A percentile compares a stretch with the other conserved stretches of the same genome.
phyloP scores from a whole-genome alignment of 2,113 vertebrate genomes.

The Brienomyrus brachyistius region DNA sequence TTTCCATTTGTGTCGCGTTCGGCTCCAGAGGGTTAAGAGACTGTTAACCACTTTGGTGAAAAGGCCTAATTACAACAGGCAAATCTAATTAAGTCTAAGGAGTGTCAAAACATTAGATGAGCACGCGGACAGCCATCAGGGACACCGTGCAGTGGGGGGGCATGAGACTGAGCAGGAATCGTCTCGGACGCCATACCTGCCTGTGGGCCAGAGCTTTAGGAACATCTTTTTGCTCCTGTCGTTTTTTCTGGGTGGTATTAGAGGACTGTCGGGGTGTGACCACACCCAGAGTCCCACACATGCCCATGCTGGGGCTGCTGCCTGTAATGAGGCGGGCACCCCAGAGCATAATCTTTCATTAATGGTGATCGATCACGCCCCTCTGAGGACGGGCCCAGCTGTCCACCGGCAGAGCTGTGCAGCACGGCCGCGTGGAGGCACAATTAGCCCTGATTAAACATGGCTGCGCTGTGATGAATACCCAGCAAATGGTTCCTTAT shows the following conservation, averaged over 20 bases:
- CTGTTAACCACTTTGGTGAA: slow-evolving; percentile 30
- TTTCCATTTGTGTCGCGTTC: slow-evolving; percentile 27
- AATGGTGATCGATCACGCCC: slow-evolving; percentile 22
- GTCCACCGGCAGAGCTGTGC: not conserved
- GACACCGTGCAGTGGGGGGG: not conserved
- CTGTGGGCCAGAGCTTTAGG: not conserved
- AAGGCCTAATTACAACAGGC: slow-evolving; percentile 27
- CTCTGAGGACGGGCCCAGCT: not conserved
- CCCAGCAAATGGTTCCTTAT: slow-evolving; percentile 16
- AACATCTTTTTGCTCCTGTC: not conserved
- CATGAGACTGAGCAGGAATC: not conserved
- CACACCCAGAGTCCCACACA: not conserved
- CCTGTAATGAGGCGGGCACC: not conserved
- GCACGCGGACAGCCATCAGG: not conserved
- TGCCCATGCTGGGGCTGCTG: not conserved
- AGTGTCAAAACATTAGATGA: slow-evolving; percentile 10
- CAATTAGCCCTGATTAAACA: slow-evolving; percentile 29
- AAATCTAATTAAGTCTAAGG: slow-evolving; percentile 39
- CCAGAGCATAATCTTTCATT: slow-evolving; percentile 23
- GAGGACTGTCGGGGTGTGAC: not conserved
- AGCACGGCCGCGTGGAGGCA: not conserved
- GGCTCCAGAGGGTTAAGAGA: slow-evolving; percentile 29
- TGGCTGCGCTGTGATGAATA: slow-evolving; percentile 21
- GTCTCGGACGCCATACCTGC: not conserved
- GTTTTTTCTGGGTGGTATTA: not conserved